Percentiles rank a stretch among this genome's conserved stretches.
These are phyloP conservation scores for Spheniscus mendiculus DNA, from an alignment of 2,113 vertebrate genomes.

Conservation along the genomic window DNA sequence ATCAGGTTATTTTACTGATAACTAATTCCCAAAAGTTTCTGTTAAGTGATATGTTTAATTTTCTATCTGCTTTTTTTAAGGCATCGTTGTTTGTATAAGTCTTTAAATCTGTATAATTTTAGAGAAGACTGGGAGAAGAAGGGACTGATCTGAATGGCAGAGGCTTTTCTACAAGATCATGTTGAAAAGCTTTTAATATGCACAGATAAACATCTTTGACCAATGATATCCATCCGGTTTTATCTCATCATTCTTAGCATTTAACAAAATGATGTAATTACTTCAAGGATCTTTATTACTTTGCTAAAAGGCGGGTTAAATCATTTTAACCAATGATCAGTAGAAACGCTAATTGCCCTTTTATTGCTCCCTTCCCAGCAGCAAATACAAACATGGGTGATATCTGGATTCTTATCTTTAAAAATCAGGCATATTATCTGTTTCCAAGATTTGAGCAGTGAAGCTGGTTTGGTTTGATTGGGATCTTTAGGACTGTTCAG, in stretches of 20 bases:
- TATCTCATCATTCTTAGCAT: constrained; percentile 49
- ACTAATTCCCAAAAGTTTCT: not conserved
- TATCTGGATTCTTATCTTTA: constrained; percentile 34
- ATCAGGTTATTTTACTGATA: not conserved
- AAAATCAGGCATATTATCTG: constrained; percentile 41
- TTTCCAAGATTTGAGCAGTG: not conserved
- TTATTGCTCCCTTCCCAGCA: constrained; percentile 43
- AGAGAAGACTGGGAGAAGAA: not conserved
- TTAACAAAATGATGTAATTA: constrained; percentile 67
- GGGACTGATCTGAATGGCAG: not conserved
- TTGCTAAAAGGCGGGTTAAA: constrained; percentile 37
- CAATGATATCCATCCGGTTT: not conserved
- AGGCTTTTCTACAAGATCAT: not conserved
- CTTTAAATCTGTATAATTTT: not conserved
- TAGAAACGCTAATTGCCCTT: constrained; percentile 55
- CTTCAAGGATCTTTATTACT: constrained; percentile 43
- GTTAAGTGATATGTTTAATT: not conserved
- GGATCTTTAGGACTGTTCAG: not conserved
- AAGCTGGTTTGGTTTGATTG: not conserved
- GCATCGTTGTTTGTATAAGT: not conserved
- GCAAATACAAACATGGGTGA: constrained; percentile 38
- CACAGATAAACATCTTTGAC: not conserved
- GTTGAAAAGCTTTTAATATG: not conserved
- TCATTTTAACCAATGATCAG: constrained; percentile 56
- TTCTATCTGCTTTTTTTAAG: not conserved